These are phyloP conservation scores for Archivesica marissinica DNA, from an alignment of 1,140 invertebrate species.

Conservation along the genomic window DNA sequence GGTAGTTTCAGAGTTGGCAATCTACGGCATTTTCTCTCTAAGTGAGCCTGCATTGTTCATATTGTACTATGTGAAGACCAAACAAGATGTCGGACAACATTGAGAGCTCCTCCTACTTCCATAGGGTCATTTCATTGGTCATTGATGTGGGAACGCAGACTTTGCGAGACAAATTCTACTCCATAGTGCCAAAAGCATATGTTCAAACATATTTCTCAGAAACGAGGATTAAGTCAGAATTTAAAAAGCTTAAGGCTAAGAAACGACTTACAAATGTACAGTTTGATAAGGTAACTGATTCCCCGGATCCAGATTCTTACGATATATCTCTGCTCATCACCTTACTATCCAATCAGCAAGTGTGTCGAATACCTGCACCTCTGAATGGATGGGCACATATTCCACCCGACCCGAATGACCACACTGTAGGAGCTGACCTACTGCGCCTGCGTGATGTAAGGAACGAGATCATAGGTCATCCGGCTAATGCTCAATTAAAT, in stretches of 20 bases:
- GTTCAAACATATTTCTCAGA: neutral
- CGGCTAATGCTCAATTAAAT: neutral
- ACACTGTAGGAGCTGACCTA: slow-evolving; percentile 1
- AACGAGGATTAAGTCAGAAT: neutral
- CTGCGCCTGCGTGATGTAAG: neutral
- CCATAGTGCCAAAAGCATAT: neutral
- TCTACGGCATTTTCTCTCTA: too few relatives aligned
- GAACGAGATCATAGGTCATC: slow-evolving; percentile 6
- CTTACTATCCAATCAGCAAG: neutral
- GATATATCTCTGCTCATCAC: neutral
- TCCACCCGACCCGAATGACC: neutral
- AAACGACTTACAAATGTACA: neutral
- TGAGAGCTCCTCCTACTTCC: neutral
- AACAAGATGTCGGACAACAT: slow-evolving; percentile 4
- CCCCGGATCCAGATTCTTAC: neutral
- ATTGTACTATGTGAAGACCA: too few relatives aligned
- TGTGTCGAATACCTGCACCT: neutral
- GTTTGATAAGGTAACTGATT: neutral
- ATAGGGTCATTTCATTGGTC: neutral
- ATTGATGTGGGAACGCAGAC: slow-evolving; percentile 13
- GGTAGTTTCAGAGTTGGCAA: too few relatives aligned
- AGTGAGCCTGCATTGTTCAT: too few relatives aligned
- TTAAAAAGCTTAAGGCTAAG: neutral
- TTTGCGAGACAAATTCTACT: slow-evolving; percentile 4
- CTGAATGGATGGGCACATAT: neutral